Percentiles rank a stretch among this genome's conserved stretches.
Conservation (phyloP, 92 coral and sea anemone genomes). For the Epizoanthus fatuus region DNA sequence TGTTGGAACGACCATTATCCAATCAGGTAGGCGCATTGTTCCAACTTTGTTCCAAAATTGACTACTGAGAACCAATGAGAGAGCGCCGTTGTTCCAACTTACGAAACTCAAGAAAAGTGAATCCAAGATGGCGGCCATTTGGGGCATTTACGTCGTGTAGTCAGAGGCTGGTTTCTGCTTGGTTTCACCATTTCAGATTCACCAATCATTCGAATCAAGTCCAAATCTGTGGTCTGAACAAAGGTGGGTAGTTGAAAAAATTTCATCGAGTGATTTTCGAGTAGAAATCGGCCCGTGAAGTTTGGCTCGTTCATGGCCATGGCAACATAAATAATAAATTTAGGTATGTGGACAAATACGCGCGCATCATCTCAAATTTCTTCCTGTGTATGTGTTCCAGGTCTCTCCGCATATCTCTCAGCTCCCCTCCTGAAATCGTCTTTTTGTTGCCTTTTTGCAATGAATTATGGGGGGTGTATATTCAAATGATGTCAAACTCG, state of each 20-base stretch:
- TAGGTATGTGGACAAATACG: no score
- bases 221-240: not conserved
- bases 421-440: no score
- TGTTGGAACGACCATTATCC: constrained; percentile 22
- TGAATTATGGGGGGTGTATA: no score
- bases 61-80: not conserved
- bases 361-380: no score
- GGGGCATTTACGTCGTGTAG: not conserved
- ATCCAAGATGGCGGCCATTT: constrained; percentile 20
- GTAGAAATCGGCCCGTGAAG: not conserved
- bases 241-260: not conserved
- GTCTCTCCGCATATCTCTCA: no score
- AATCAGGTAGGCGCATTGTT: not conserved
- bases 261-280: not conserved
- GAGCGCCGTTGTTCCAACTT: constrained; percentile 4
- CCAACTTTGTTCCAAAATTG: not conserved
- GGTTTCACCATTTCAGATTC: no score
- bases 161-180: not conserved
- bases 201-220: not conserved
- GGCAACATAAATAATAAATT: no score
- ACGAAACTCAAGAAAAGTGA: not conserved
- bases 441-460: no score
- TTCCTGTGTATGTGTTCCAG: no score
- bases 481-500: no score
- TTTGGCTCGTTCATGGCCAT: no score